phyloP scores from a whole-genome alignment of 2,797 vertebrate species.

The Falco columbarius region DNA sequence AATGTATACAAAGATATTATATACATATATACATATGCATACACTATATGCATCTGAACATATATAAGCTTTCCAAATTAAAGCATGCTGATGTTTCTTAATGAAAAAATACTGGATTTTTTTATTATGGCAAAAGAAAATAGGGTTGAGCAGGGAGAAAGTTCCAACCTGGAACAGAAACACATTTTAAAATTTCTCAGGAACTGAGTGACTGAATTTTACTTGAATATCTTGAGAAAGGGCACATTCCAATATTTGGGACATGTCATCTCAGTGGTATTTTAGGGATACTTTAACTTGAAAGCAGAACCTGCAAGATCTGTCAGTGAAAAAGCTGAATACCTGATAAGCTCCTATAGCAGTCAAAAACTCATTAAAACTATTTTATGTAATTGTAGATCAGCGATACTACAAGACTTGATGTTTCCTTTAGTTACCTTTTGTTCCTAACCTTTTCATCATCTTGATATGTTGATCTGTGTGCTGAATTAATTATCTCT shows the following conservation, averaged over 20 bases:
- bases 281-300: not conserved
- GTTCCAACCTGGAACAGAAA: not conserved
- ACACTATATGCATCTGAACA: not conserved
- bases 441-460: not conserved
- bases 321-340: not conserved
- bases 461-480: not conserved
- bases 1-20: not conserved
- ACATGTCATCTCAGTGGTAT: not conserved
- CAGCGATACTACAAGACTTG: not conserved
- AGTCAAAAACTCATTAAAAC: not conserved
- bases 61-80: not conserved
- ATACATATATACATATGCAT: not conserved
- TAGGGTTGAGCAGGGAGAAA: not conserved
- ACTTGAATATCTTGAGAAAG: not conserved
- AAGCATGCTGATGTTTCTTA: not conserved
- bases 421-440: not conserved
- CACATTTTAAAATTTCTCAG: not conserved
- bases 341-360: not conserved
- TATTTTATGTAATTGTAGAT: not conserved
- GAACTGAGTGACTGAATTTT: not conserved
- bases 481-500: not conserved
- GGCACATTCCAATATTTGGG: not conserved
- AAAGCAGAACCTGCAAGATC: not conserved
- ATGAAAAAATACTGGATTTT: not conserved
- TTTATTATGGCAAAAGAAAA: not conserved